A percentile compares a stretch with the other conserved stretches of the same genome.
Conservation (phyloP, 2,888 invertebrate genomes). For the Cheiracanthium punctorium region DNA sequence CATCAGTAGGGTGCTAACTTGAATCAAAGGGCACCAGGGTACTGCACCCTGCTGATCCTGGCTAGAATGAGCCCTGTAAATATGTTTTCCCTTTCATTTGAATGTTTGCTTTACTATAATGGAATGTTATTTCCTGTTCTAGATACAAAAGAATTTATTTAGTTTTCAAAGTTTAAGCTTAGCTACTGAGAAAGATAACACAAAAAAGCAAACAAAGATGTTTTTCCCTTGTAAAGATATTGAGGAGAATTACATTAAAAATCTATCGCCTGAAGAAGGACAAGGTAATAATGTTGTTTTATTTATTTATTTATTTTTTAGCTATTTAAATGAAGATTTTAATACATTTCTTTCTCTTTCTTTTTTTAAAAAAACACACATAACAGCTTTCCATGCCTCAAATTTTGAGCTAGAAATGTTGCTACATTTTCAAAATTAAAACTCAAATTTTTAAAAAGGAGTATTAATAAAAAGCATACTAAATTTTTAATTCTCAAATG, state of each 20-base stretch:
- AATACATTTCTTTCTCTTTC: too few species aligned
- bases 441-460: background rate
- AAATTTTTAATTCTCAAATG: too few species aligned
- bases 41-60: too few species aligned
- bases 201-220: constrained; percentile 62
- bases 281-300: constrained; percentile 71
- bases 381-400: too few species aligned
- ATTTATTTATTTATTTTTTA: too few species aligned
- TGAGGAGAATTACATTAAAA: constrained; percentile 82
- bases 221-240: constrained; percentile 84
- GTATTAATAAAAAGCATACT: background rate
- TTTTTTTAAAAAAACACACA: too few species aligned
- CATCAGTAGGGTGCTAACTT: too few species aligned
- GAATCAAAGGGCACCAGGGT: too few species aligned
- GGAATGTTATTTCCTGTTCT: too few species aligned
- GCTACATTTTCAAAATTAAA: too few species aligned
- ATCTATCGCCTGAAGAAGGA: constrained; percentile 74
- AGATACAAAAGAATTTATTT: constrained; percentile 88
- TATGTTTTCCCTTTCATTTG: constrained; percentile 19
- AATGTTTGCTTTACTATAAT: too few species aligned
- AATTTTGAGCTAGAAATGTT: background rate
- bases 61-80: background rate
- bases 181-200: constrained; percentile 68
- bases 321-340: too few species aligned
- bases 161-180: constrained; percentile 73